Base-by-base conservation (phyloP, 2,113 vertebrate species). In the Chelonoidis abingdonii region DNA sequence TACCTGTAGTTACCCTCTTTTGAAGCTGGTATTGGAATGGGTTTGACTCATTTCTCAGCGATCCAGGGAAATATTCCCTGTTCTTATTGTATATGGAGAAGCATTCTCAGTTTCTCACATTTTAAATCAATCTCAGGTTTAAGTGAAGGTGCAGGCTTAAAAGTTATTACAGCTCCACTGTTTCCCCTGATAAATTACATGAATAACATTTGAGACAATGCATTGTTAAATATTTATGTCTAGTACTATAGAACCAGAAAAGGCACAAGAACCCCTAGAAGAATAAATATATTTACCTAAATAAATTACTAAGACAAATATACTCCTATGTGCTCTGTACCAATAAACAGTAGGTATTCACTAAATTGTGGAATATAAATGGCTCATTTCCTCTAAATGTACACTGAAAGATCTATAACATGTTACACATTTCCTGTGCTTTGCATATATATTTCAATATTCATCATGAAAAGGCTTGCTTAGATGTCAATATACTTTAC, bases 361-460 rank as follows among this genome's bases (percentile, higher is more conserved):
- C 98, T 98, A 98, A 99, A 98, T 98, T 98, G 98, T 98, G 97
- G 98, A 98, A 99, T 99, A 99, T 98, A 98, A 99, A 99, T 98
- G 98, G 98, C 98, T 99, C 98, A 99, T 99, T 99, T 98, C 98
- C 98, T 97, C 98, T 98, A 98, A 98, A 98, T 98, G 98, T 98
- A 98, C 98, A 98, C 98, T 98, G 98, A 98, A 98, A 98, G 98
- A 98, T 98, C 98, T 98, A 98, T 98, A 98, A 98, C 98, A 98
- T 98, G 98, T 97, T 98, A 98, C 98, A 97, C 97, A 94, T 98
- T 98, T 98, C 98, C 98, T 98, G 98, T 98, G 98, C 98, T 99
- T 99, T 99, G 98, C 98, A 99, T 99, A 99, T 98, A 99, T 98
- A 98, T 99, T 99, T 99, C 98, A 98, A 98, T 98, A 99, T 99